phyloP scores from a whole-genome alignment of 2,888 invertebrate species.

The Hyppa rectilinea region DNA sequence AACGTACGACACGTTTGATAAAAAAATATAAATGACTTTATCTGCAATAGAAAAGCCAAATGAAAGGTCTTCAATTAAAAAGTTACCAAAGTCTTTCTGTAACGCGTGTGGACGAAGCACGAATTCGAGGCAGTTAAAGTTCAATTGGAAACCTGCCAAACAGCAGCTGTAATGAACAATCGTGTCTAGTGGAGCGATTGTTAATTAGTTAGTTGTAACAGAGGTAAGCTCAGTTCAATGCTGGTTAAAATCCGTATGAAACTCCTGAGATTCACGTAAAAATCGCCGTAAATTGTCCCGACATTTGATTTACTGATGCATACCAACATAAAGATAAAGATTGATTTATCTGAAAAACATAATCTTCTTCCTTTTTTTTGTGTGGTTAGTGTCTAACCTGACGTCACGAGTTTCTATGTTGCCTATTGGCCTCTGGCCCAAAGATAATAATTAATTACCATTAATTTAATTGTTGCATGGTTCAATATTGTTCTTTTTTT shows the following conservation, averaged over 20 bases:
- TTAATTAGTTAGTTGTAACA: conserved; percentile 21
- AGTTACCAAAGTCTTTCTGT: conserved; percentile 2
- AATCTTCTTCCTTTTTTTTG: too few relatives aligned
- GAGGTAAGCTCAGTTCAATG: neutral
- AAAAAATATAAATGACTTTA: too few relatives aligned
- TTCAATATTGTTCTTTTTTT: too few relatives aligned
- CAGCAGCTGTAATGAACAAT: conserved; percentile 27
- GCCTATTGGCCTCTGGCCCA: too few relatives aligned
- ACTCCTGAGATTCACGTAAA: neutral
- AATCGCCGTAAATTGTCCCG: neutral
- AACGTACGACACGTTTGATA: neutral
- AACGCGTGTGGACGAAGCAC: conserved; percentile 6
- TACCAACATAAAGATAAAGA: too few relatives aligned
- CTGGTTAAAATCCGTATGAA: neutral
- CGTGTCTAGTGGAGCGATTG: conserved; percentile 12
- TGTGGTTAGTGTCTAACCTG: too few relatives aligned
- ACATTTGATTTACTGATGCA: neutral
- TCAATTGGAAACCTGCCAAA: conserved; percentile 51
- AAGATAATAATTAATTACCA: neutral
- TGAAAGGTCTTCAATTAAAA: conserved; percentile 11
- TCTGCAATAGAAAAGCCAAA: neutral
- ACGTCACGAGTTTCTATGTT: too few relatives aligned
- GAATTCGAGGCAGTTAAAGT: conserved; percentile 32
- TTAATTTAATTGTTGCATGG: too few relatives aligned
- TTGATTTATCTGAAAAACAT: too few relatives aligned